phyloP scores from a whole-genome alignment of 2,888 invertebrate genomes.

The Microctonus hyperodae region DNA sequence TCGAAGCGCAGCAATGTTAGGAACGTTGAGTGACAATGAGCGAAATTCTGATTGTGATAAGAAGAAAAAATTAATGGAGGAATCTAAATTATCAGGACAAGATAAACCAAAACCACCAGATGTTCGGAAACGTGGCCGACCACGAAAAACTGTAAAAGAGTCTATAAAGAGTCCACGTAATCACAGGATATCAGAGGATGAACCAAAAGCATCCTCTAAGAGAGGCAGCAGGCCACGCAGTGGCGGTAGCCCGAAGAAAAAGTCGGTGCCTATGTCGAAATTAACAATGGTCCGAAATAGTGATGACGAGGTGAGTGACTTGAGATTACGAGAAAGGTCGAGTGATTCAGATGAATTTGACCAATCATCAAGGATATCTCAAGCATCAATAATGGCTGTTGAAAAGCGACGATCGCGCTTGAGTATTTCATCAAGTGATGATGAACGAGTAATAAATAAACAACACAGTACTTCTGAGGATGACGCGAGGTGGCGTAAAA shows the following conservation, averaged over 20 bases:
- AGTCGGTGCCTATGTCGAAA: slow-evolving; percentile 60
- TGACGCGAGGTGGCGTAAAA: slow-evolving; percentile 49
- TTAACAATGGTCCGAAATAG: slow-evolving; percentile 57
- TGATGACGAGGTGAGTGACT: slow-evolving; percentile 61
- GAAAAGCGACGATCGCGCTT: slow-evolving; percentile 45
- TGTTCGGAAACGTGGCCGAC: slow-evolving; percentile 64
- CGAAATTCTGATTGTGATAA: slow-evolving; percentile 59
- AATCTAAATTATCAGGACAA: slow-evolving; percentile 42
- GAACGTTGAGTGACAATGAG: slow-evolving; percentile 60
- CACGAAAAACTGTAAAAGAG: slow-evolving; percentile 65
- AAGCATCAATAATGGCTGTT: slow-evolving; percentile 33
- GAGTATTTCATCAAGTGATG: slow-evolving; percentile 54
- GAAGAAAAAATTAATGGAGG: slow-evolving; percentile 53
- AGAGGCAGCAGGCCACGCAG: slow-evolving; percentile 41
- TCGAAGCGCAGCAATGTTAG: slow-evolving; percentile 62
- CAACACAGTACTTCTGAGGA: slow-evolving; percentile 50
- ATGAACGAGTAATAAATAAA: slow-evolving; percentile 44
- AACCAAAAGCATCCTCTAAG: slow-evolving; percentile 47
- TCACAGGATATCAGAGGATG: slow-evolving; percentile 46
- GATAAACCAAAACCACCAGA: slow-evolving; percentile 61
- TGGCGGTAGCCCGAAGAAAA: slow-evolving; percentile 54
- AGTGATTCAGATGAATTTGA: slow-evolving; percentile 61
- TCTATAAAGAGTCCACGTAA: slow-evolving; percentile 58
- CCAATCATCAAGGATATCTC: slow-evolving; percentile 34
- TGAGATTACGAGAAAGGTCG: slow-evolving; percentile 46